Evolutionary conservation across 1,140 invertebrate species (phyloP), one percentile per base, ranked within the genome.

Genomic region (Lepeophtheirus salmonis): DNA sequence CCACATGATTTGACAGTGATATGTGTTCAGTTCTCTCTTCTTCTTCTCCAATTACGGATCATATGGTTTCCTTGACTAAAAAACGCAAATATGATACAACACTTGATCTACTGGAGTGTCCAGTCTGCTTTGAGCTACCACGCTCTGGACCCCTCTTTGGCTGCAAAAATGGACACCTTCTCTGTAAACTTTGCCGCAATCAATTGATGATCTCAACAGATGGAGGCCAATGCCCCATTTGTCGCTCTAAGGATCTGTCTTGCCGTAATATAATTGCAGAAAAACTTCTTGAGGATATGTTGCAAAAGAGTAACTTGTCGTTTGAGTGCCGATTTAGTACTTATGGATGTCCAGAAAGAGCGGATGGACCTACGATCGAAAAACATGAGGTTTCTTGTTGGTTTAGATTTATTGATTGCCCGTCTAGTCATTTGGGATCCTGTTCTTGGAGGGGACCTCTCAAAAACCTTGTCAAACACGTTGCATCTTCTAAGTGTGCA

Each of bases 251-350:
- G 21, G 16, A 55, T 55, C 4, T 55, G 6, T 12, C 12, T 20
- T 55, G 53, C 53, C 16, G 53, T 12, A 55, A 22, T 24, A 3
- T 55, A 10, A 55, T 55, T 55, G 53, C 53, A 25, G 53, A 55
- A 24, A 55, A 55, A 16, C 22, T 55, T 4, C 20, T 55, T 4
- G 53, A 55, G 21, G 30, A 41, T 6, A 6, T 41, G 6, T 41
- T 41, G 30, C 6, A 41, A n/a, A 41, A 41, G 6, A 41, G n/a
- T 41, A 41, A 41, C n/a, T 10, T 41, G 6, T n/a, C n/a, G 6
- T 41, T 41, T 41, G 30, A 41, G n/a, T 41, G 30, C 30, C 30
- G 30, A 6, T 41, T 41, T 41, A 10, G 6, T 6, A 41, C 30
- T 41, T 6, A 41, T 6, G 30, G 30, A 41, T 41, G 30, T n/a